Conservation (phyloP, 35 echinoderm and acorn worm genomes). For the Diadema setosum region DNA sequence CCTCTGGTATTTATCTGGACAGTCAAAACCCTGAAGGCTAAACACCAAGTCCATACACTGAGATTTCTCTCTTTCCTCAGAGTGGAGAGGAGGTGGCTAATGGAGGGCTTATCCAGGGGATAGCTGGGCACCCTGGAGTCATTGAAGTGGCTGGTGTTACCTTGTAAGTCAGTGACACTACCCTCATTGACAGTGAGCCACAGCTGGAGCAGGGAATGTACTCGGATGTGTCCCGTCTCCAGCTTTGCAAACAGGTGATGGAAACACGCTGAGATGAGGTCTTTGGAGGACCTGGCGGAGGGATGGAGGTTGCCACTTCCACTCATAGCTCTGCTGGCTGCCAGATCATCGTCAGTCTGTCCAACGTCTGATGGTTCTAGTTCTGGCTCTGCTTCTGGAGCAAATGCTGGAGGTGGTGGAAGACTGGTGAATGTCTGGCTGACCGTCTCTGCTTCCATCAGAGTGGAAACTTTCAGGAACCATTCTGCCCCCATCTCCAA, state of each 20-base stretch:
- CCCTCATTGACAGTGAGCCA: conserved; percentile 41
- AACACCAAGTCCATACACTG: conserved; percentile 78
- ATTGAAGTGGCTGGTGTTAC: conserved; percentile 54
- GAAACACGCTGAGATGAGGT: conserved; percentile 76
- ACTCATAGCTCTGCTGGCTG: conserved; percentile 15
- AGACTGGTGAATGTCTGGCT: conserved; percentile 72
- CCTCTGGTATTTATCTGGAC: conserved; percentile 65
- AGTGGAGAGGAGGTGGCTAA: conserved; percentile 56
- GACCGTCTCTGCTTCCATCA: conserved; percentile 78
- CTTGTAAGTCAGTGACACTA: conserved; percentile 28
- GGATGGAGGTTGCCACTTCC: neutral
- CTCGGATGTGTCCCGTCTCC: neutral
- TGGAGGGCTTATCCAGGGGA: conserved; percentile 51
- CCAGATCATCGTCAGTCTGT: neutral
- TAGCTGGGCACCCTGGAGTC: conserved; percentile 62
- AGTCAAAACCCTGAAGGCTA: conserved; percentile 72
- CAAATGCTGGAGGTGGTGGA: neutral
- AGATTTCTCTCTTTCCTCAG: conserved; percentile 56
- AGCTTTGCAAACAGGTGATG: conserved; percentile 78
- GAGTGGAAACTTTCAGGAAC: conserved; percentile 76
- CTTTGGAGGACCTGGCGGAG: conserved; percentile 30
- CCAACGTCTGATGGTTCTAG: neutral
- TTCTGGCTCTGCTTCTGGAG: neutral
- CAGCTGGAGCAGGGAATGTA: conserved; percentile 70
- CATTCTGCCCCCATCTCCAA: conserved; percentile 92